Percentiles rank a stretch among this genome's conserved stretches.
phyloP scores from a whole-genome alignment of 2,113 vertebrate species.

The Mastomys coucha region DNA sequence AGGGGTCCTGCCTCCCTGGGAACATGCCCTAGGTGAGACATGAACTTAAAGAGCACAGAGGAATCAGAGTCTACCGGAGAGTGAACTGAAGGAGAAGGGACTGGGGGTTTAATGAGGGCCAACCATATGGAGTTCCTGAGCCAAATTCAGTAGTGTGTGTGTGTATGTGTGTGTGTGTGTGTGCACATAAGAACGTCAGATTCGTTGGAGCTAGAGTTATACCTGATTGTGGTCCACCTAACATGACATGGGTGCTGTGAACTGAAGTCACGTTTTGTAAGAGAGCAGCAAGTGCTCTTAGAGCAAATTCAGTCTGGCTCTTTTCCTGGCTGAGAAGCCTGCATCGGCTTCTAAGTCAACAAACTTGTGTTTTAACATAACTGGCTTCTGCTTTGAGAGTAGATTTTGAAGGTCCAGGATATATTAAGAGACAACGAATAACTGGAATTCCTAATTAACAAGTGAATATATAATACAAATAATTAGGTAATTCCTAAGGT shows the following conservation, averaged over 20 bases:
- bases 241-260: not conserved
- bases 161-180: not conserved
- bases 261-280: not conserved
- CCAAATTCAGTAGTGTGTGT: not conserved
- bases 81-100: not conserved
- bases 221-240: not conserved
- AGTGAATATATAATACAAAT: too few relatives aligned
- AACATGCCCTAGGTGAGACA: not conserved
- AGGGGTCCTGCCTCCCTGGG: not conserved
- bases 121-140: not conserved
- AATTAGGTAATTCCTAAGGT: not conserved
- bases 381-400: not conserved
- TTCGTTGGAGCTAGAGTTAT: not conserved
- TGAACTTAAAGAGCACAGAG: not conserved
- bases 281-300: not conserved
- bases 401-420: not conserved
- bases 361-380: not conserved
- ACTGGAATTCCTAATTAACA: too few relatives aligned
- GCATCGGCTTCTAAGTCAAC: not conserved
- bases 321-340: not conserved
- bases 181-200: not conserved
- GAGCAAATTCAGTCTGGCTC: not conserved
- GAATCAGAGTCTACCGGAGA: not conserved
- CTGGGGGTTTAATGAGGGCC: not conserved
- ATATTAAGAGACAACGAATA: not conserved